Base-by-base conservation (phyloP, 1,140 invertebrate species). In the Drosophila jambulina region DNA sequence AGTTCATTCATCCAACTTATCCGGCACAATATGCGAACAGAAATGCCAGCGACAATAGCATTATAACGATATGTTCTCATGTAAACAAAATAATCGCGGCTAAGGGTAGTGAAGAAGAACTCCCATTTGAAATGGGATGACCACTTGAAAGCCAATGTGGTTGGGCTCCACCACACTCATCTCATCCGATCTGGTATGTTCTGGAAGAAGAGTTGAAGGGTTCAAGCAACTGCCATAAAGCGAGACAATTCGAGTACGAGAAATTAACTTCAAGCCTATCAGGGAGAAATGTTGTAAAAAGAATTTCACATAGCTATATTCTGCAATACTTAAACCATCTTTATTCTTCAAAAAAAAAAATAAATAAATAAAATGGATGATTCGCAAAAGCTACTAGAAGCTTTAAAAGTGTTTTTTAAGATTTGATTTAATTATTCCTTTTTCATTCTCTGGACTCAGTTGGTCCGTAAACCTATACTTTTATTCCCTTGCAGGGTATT, bases 51-150 rank as follows among this genome's bases (percentile, higher is more conserved):
- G 25, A 45, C 40, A 78, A 59, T 27, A 43, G 32, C 36, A 61
- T 19, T n/a, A 51, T 13, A 56, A 21, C 45, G 49, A 60, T 69
- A 84, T 62, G 67, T 80, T 70, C 49, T 70, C 54, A 49, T 81
- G 65, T 78, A 81, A 86, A 86, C 82, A 85, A 85, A 84, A 70
- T 82, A 58, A 78, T 81, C 84, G 68, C 72, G 40, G n/a, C 19
- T 19, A n/a, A 42, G 27, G 46, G 58, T 49, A 40, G 57, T 7
- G 12, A 27, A 27, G 38, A 34, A 76, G 25, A 42, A 54, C 61
- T 67, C 56, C 68, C 70, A 67, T 72, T 84, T 67, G 43, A 61
- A 68, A 72, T 80, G 56, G 58, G 29, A 23, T 27, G 25, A 19
- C 63, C 75, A 79, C 80, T 83, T 70, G 63, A 82, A 48, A 49